Percentiles rank a stretch among this genome's conserved stretches.
phyloP scores from a whole-genome alignment of 2,797 vertebrate genomes.

The Notoglanidium macrostoma region DNA sequence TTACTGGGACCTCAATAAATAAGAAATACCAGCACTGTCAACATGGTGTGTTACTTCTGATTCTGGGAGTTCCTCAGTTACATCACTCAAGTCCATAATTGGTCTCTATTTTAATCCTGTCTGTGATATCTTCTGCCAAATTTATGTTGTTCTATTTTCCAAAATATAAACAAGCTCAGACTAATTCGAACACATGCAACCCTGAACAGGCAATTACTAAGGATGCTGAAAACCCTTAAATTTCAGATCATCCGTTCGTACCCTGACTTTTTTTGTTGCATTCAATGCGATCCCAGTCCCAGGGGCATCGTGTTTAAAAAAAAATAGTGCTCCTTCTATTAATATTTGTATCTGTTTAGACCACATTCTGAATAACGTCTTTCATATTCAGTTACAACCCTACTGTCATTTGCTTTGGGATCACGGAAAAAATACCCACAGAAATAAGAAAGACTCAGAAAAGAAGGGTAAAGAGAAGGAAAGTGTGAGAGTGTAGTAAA shows the following conservation, averaged over 20 bases:
- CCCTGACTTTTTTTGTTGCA: not conserved
- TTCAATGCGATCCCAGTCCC: no score
- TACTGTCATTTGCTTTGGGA: not conserved
- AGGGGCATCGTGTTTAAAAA: no score
- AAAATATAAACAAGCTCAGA: not conserved
- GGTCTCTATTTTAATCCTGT: not conserved
- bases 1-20: no score
- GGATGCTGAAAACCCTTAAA: not conserved
- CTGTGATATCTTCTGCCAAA: not conserved
- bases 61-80: not conserved
- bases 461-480: not conserved
- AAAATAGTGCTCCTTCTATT: not conserved
- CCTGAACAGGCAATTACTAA: not conserved
- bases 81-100: not conserved
- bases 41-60: not conserved
- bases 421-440: not conserved
- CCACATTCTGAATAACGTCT: not conserved
- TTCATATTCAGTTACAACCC: not conserved
- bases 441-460: not conserved
- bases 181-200: not conserved
- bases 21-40: not conserved
- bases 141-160: not conserved
- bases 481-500: not conserved
- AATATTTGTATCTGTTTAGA: not conserved
- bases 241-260: not conserved